Percentiles rank a stretch among this genome's conserved stretches.
Conservation (phyloP, 2,888 invertebrate genomes). For the Lysandra bellargus region DNA sequence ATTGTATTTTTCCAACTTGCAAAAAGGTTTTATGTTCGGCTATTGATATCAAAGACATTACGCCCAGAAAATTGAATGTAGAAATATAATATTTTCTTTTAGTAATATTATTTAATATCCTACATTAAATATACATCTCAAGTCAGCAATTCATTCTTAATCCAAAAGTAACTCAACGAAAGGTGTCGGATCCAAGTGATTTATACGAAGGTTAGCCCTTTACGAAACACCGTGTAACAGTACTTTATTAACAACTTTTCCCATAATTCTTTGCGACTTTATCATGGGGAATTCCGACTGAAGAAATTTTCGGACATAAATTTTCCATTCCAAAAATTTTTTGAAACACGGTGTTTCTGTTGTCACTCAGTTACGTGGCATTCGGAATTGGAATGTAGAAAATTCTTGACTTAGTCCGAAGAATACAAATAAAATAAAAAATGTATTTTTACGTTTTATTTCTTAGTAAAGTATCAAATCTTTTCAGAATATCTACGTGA, state of each 20-base stretch:
- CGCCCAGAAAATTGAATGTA: too few species aligned
- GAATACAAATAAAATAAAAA: too few species aligned
- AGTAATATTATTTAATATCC: neutral
- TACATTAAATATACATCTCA: neutral
- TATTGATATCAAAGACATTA: too few species aligned
- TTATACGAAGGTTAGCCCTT: slow-evolving; percentile 4
- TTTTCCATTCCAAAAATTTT: slow-evolving; percentile 17
- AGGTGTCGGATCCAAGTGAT: slow-evolving; percentile 1
- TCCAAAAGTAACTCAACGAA: neutral
- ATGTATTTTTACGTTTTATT: too few species aligned
- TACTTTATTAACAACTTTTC: slow-evolving; percentile 13
- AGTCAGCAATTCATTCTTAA: neutral
- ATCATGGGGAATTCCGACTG: slow-evolving; percentile 12
- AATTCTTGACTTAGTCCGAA: neutral
- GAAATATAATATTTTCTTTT: too few species aligned
- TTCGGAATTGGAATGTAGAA: neutral
- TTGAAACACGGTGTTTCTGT: neutral
- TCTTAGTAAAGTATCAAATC: too few species aligned
- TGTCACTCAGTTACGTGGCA: slow-evolving; percentile 8
- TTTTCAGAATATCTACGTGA: too few species aligned
- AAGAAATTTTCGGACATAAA: slow-evolving; percentile 18
- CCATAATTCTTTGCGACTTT: slow-evolving; percentile 7
- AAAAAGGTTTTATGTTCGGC: too few species aligned
- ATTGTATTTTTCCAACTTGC: too few species aligned
- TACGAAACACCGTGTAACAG: slow-evolving; percentile 14